phyloP scores from a whole-genome alignment of 2,888 invertebrate species.

The Polydrusus cervinus region DNA sequence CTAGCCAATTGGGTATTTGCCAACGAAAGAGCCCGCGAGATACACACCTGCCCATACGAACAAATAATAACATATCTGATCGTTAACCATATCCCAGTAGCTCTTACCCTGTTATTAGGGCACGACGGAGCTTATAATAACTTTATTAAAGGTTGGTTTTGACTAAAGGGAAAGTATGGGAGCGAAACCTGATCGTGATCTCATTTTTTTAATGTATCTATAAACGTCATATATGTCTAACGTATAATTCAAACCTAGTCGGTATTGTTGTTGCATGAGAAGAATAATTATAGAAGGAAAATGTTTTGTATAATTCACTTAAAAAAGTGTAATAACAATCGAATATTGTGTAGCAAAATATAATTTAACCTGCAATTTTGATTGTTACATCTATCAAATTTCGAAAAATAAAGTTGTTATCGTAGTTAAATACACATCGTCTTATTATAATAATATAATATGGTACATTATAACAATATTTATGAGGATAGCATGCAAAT shows the following conservation, averaged over 20 bases:
- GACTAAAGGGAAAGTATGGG: conserved; percentile 25
- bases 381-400: too few relatives aligned
- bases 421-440: too few relatives aligned
- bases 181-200: conserved; percentile 25
- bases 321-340: too few relatives aligned
- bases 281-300: not conserved
- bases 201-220: conserved; percentile 10
- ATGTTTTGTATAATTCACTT: too few relatives aligned
- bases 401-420: too few relatives aligned
- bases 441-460: too few relatives aligned
- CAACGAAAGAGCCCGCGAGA: conserved; percentile 40
- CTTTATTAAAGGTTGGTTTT: conserved; percentile 44
- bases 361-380: too few relatives aligned
- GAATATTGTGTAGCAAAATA: too few relatives aligned
- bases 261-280: conserved; percentile 13
- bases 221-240: conserved; percentile 4
- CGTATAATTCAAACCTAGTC: not conserved
- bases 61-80: conserved; percentile 40
- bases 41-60: conserved; percentile 47
- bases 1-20: conserved; percentile 49
- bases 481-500: too few relatives aligned
- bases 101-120: conserved; percentile 43
- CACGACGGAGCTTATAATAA: conserved; percentile 39
- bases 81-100: conserved; percentile 40
- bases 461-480: too few relatives aligned